Percentiles rank a stretch among this genome's conserved stretches.
These are phyloP conservation scores for Troglohyphantes excavatus DNA, from an alignment of 2,888 invertebrate genomes.

Conservation along the genomic window DNA sequence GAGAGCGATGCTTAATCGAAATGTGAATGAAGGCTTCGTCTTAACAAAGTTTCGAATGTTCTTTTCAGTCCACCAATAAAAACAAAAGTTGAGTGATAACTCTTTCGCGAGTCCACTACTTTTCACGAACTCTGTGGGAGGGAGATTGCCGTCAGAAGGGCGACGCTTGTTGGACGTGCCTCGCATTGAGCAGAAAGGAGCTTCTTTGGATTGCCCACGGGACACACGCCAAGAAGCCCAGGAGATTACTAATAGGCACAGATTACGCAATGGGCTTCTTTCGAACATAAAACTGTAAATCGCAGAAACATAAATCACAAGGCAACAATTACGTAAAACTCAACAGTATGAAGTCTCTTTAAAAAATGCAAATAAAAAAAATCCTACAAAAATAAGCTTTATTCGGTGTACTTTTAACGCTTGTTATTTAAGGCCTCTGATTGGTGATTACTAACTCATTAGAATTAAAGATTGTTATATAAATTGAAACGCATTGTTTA, in stretches of 20 bases:
- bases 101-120: slow-evolving; percentile 29
- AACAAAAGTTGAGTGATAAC: slow-evolving; percentile 44
- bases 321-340: background rate
- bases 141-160: slow-evolving; percentile 49
- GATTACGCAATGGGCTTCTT: slow-evolving; percentile 7
- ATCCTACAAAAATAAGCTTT: too few species aligned
- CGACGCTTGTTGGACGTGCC: slow-evolving; percentile 49
- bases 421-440: too few species aligned
- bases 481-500: too few species aligned
- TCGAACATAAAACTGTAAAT: slow-evolving; percentile 6
- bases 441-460: too few species aligned
- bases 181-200: background rate
- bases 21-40: slow-evolving; percentile 45
- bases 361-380: background rate
- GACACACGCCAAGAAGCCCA: slow-evolving; percentile 29
- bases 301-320: background rate
- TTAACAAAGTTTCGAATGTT: slow-evolving; percentile 29
- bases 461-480: too few species aligned
- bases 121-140: slow-evolving; percentile 64
- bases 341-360: background rate
- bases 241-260: slow-evolving; percentile 27
- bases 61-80: slow-evolving; percentile 25
- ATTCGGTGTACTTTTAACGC: too few species aligned
- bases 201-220: slow-evolving; percentile 33
- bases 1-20: slow-evolving; percentile 53